Base-by-base conservation (phyloP, 2,888 invertebrate species). In the Napeogenes inachia region DNA sequence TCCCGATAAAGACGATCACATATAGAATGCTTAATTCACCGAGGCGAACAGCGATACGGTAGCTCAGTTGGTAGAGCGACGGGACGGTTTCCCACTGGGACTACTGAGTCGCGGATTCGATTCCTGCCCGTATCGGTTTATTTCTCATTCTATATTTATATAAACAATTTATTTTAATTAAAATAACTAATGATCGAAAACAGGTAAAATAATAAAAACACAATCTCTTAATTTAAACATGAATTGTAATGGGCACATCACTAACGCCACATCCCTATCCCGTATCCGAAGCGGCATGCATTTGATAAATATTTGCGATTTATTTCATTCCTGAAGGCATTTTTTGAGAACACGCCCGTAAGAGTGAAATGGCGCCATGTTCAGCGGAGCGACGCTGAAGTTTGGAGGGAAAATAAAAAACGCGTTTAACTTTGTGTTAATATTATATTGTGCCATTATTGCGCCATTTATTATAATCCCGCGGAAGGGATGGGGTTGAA, bases 391-490 rank as follows among this genome's bases (percentile, higher is more conserved):
- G 81, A 72, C 76, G 76, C 83, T 79, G 79, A 84, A 88, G 81
- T 87, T 88, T 82, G 79, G 79, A 78, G 82, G 82, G 78, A 85
- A 89, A 88, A 87, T 87, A 89, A 89, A 89, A 50, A 89, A 87
- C 82, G 80, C 85, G 85, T 87, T 89, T 89, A 89, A 90, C 90
- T 90, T 90, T 89, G 86, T 87, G 89, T 88, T 89, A 89, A 88
- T 90, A 89, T 89, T 87, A 89, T 90, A 89, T 88, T 87, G 89
- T 87, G 87, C 85, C 87, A 89, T 90, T 89, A 90, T 90, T 88
- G 81, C 86, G 81, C 82, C 89, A 88, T 90, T 89, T 90, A 89
- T 89, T 89, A 89, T 87, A 84, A 88, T 87, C 84, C 84, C 75
- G 77, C 80, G 83, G 85, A 85, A 86, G 87, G 86, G 89, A 84